Evolutionary conservation across 2,888 invertebrate species (phyloP), one percentile per base, ranked within the genome.

Genomic region (Lasioglossum villosulum): DNA sequence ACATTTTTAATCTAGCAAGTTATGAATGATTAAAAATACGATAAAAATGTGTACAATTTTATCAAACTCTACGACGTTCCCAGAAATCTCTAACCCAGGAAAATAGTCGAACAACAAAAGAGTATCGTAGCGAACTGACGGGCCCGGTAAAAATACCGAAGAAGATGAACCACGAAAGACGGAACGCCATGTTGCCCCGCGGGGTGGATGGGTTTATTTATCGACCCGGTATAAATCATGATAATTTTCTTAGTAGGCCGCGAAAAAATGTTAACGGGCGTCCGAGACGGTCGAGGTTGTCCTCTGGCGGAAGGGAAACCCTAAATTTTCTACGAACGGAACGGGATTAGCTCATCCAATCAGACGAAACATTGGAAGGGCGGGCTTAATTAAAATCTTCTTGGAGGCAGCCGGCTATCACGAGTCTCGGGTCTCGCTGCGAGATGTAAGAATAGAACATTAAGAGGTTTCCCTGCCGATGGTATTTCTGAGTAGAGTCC

Each of bases 361-460:
- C 95, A 93, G 91, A 93, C 93, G 93, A 92, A 94, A 95, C 95
- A 95, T 91, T 93, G 94, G 93, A 95, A 93, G 93, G 95, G 95
- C 95, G 94, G 95, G 91, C 93, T 95, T 95, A 94, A 95, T 95
- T 95, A 95, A 95, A 95, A 94, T 94, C 94, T 93, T 93, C 92
- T 92, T 92, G 91, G 90, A 92, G 89, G 88, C 87, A 79, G 59
- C 12, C 52, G 88, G 85, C 90, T 89, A 89, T 89, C 91, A 89
- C 89, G 89, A 90, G 90, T 89, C 88, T 74, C 66, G 66, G 66
- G 68, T 39, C 68, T 52, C 52, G 34, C 68, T 68, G 68, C 90
- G 88, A 92, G 92, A 91, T 88, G 88, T 91, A 91, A 92, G 92
- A 93, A 92, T 92, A 93, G 90, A 92, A 91, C 92, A 90, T 92